Evolutionary conservation across 2,888 invertebrate species (phyloP).

Genomic region (Melolontha melolontha): DNA sequence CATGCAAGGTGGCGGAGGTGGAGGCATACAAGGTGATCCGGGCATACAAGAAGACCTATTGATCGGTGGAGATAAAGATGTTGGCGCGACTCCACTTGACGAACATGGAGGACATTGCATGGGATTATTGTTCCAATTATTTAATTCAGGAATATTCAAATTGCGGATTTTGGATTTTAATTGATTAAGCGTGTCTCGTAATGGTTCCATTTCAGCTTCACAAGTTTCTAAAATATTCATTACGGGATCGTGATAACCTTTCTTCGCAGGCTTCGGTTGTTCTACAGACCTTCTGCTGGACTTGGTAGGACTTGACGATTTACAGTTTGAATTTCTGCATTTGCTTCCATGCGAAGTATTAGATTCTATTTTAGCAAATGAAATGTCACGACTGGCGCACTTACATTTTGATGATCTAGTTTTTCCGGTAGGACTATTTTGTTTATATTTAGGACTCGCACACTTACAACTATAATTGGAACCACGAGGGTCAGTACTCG

Average conservation of each 20-base stretch:
- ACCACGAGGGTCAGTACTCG: not conserved
- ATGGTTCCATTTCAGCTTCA: slow-evolving; percentile 52
- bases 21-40: too few species aligned
- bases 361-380: slow-evolving; percentile 12
- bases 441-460: not conserved
- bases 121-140: slow-evolving; percentile 17
- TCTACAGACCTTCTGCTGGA: not conserved
- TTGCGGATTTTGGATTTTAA: slow-evolving; percentile 50
- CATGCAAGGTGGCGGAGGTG: not conserved
- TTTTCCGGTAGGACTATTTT: not conserved
- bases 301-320: not conserved
- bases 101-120: not conserved
- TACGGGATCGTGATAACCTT: slow-evolving; percentile 45
- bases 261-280: not conserved
- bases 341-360: not conserved
- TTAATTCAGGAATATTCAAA: slow-evolving; percentile 50
- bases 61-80: not conserved
- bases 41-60: not conserved
- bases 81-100: not conserved
- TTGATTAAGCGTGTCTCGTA: slow-evolving; percentile 46
- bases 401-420: slow-evolving; percentile 11
- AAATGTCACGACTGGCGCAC: slow-evolving; percentile 1
- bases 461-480: slow-evolving; percentile 16
- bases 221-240: slow-evolving; percentile 49
- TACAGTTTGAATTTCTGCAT: not conserved